Conservation (phyloP, 2,888 invertebrate species). For the Lobophora halterata region DNA sequence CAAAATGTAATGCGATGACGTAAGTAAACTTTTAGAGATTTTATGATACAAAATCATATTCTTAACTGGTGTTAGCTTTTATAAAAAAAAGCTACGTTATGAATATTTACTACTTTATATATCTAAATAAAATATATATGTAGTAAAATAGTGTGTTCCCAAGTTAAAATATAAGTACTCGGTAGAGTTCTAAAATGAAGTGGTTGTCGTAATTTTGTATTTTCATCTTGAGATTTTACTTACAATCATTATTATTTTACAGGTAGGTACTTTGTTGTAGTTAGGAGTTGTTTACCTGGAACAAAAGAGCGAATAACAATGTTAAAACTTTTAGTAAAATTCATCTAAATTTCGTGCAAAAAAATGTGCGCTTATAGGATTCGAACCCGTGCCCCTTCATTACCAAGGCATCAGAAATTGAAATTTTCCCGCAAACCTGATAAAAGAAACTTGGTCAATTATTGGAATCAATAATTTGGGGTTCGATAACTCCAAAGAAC, state of each 20-base stretch:
- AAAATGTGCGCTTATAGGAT: not conserved
- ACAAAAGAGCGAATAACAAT: conserved; percentile 30
- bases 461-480: conserved; percentile 23
- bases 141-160: too few species aligned
- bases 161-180: too few species aligned
- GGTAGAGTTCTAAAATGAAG: too few species aligned
- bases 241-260: conserved; percentile 12
- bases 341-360: not conserved
- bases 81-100: too few species aligned
- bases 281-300: conserved; percentile 35
- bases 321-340: conserved; percentile 24
- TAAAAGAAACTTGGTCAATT: conserved; percentile 7
- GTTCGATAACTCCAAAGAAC: conserved; percentile 12
- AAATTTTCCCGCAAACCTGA: not conserved
- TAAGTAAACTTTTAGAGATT: too few species aligned
- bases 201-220: too few species aligned
- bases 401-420: not conserved
- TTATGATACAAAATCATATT: too few species aligned
- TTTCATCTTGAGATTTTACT: conserved; percentile 11
- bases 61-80: too few species aligned
- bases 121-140: too few species aligned
- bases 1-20: too few species aligned
- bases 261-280: conserved; percentile 3
- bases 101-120: too few species aligned
- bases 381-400: not conserved